Percentiles rank a stretch among this genome's conserved stretches.
These are phyloP conservation scores for Carterocephalus palaemon DNA, from an alignment of 2,888 invertebrate genomes.

Conservation along the genomic window DNA sequence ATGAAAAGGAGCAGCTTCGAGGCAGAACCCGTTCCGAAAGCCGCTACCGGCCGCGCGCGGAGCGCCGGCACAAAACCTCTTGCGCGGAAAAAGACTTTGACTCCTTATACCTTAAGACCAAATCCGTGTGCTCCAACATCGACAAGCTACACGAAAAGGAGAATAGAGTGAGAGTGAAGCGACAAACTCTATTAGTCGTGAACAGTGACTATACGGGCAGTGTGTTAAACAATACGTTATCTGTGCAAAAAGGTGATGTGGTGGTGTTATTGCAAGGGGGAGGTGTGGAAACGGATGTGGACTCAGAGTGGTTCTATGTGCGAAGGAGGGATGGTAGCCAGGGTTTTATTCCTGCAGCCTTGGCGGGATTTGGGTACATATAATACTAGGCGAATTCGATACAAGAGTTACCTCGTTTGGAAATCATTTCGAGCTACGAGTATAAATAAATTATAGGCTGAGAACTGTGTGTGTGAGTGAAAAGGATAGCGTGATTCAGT, in stretches of 20 bases:
- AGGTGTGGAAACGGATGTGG: constrained; percentile 67
- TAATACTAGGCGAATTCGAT: constrained; percentile 42
- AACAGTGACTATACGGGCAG: constrained; percentile 81
- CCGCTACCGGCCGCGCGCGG: constrained; percentile 73
- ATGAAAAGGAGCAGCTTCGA: constrained; percentile 83
- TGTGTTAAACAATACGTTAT: constrained; percentile 79
- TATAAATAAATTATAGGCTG: too few species aligned
- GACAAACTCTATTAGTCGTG: constrained; percentile 85
- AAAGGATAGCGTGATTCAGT: too few species aligned
- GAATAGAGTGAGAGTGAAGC: constrained; percentile 52
- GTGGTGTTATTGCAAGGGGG: constrained; percentile 81
- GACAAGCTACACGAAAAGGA: constrained; percentile 47
- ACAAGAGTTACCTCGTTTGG: constrained; percentile 11
- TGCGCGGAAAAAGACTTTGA: constrained; percentile 87
- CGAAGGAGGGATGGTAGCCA: constrained; percentile 83
- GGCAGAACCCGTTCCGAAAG: constrained; percentile 84
- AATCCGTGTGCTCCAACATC: constrained; percentile 62
- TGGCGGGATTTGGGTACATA: constrained; percentile 88
- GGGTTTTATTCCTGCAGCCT: constrained; percentile 87
- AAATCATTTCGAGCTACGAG: too few species aligned
- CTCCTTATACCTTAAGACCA: constrained; percentile 81
- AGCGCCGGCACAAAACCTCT: constrained; percentile 52
- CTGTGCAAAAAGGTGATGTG: constrained; percentile 86
- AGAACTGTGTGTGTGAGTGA: too few species aligned
- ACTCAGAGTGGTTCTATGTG: constrained; percentile 88